Base-by-base conservation (phyloP, 1,140 invertebrate genomes). In the Glossosoma conforme region DNA sequence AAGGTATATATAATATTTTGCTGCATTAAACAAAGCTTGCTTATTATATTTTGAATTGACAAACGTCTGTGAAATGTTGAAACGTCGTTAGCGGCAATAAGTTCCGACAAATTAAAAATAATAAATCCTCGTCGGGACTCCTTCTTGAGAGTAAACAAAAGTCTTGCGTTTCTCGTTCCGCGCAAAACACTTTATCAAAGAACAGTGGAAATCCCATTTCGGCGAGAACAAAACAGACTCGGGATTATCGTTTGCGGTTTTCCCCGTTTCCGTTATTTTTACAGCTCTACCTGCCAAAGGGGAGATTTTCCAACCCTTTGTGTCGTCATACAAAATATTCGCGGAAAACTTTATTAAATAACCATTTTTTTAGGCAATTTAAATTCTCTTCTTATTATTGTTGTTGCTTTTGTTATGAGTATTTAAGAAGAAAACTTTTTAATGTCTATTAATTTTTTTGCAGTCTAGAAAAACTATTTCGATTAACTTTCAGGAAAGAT, bases 181-280 rank as follows among this genome's bases (percentile, higher is more conserved):
- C 18, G 38, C 32, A 19, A 51, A 45, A 46, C 38, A 42, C 52
- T 48, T 44, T 47, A 41, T 44, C 43, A 44, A 35, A 41, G 36
- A 46, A 52, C 54, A 52, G 47, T 47, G 35, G 48, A 56, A 56
- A 56, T 56, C 48, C 52, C 54, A 47, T 56, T 56, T 56, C 44
- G 18, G 37, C 37, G 18, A 28, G 44, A 55, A 47, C 48, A 46
- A 51, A 56, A 52, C 48, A 47, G 42, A 51, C 43, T 44, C 32
- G 43, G n/a, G 48, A 56, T 56, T 56, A 56, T 52, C 52, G 54
- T 56, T 51, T 51, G 48, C 17, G 43, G 44, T 46, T 46, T 51
- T 46, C 42, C 14, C 19, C 25, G 32, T 55, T 38, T 47, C 20
- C 36, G 21, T 44, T 55, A 49, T 49, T 55, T 55, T 55, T 49